Percentiles rank a stretch among this genome's conserved stretches.
These are phyloP conservation scores for Eupithecia dodoneata DNA, from an alignment of 2,888 invertebrate species.

Conservation along the genomic window DNA sequence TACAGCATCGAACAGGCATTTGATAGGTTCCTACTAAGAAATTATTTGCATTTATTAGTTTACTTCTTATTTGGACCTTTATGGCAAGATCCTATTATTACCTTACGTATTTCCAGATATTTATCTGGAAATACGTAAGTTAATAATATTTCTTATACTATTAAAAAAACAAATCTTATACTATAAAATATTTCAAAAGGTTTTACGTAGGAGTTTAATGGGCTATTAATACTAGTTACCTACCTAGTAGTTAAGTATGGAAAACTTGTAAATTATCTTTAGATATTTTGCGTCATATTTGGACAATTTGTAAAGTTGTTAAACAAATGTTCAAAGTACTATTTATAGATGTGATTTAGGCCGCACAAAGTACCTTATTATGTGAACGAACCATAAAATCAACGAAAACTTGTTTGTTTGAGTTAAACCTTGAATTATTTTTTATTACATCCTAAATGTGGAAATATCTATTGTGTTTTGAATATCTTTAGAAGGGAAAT, in stretches of 20 bases:
- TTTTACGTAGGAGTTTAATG: background rate
- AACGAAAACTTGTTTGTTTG: constrained; percentile 3
- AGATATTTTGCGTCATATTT: background rate
- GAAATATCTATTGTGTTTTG: background rate
- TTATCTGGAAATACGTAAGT: no score
- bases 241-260: background rate
- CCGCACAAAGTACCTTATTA: background rate
- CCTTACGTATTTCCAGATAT: no score
- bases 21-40: background rate
- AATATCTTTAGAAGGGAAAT: background rate
- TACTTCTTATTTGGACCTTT: background rate
- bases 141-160: no score
- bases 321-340: background rate
- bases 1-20: background rate
- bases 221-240: background rate
- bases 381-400: background rate
- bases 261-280: background rate
- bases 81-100: background rate
- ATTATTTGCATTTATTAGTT: no score
- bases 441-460: constrained; percentile 1
- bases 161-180: no score
- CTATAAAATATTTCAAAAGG: no score
- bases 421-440: background rate
- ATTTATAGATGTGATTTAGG: background rate
- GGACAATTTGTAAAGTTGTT: background rate